These are phyloP conservation scores for Hetaerina americana DNA, from an alignment of 1,140 invertebrate species.

Conservation along the genomic window DNA sequence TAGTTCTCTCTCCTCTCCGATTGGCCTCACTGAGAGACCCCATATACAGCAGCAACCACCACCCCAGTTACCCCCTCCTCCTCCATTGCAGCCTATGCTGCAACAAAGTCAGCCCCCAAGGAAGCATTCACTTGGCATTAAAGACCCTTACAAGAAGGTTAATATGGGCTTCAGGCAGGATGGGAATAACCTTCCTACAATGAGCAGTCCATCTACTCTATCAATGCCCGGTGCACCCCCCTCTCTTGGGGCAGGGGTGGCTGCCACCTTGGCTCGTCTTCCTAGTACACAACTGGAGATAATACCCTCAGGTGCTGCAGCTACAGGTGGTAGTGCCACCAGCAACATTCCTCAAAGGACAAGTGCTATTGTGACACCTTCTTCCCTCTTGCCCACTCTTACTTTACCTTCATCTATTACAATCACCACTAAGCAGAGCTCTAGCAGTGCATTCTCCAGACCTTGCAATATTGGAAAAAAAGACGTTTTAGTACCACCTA, in stretches of 20 bases:
- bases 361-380: not conserved
- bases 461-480: not conserved
- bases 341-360: too few relatives aligned
- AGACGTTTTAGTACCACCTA: not conserved
- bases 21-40: not conserved
- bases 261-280: not conserved
- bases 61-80: not conserved
- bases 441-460: not conserved
- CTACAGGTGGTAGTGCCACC: not conserved
- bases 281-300: not conserved
- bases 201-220: not conserved
- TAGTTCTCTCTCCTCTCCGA: too few relatives aligned
- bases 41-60: not conserved
- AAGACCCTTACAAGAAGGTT: not conserved
- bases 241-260: not conserved
- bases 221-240: not conserved
- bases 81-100: not conserved
- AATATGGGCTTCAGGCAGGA: not conserved
- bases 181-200: not conserved
- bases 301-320: not conserved
- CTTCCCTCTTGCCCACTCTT: not conserved
- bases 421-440: not conserved
- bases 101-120: not conserved
- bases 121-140: not conserved
- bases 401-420: not conserved